Evolutionary conservation across 2,888 invertebrate species (phyloP).

Genomic region (Noctua fimbriata): DNA sequence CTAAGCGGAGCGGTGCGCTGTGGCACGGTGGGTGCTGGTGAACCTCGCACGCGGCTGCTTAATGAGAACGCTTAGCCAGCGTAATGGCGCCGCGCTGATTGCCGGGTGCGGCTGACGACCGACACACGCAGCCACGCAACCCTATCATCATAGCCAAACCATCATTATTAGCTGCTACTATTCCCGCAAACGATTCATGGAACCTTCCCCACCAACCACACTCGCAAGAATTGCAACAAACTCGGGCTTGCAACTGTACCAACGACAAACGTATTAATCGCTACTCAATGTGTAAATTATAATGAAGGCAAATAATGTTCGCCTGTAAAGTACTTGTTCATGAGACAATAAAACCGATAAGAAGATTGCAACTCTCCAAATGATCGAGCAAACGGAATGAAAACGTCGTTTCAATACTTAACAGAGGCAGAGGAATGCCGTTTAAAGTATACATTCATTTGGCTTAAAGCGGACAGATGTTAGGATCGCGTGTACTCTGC

Average conservation of each 20-base stretch:
- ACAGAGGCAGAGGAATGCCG: slow-evolving; percentile 71
- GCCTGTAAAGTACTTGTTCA: slow-evolving; percentile 33
- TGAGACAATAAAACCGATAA: slow-evolving; percentile 68
- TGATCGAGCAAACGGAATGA: slow-evolving; percentile 68
- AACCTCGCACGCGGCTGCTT: slow-evolving; percentile 76
- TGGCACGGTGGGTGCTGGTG: slow-evolving; percentile 59
- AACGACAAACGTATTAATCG: slow-evolving; percentile 26
- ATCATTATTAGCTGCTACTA: slow-evolving; percentile 76
- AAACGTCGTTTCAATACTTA: slow-evolving; percentile 70
- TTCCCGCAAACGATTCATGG: slow-evolving; percentile 71
- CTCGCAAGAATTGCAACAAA: slow-evolving; percentile 60
- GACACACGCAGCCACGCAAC: slow-evolving; percentile 75
- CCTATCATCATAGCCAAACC: slow-evolving; percentile 74
- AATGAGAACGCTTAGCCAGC: slow-evolving; percentile 83
- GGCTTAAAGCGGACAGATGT: slow-evolving; percentile 79
- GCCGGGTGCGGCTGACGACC: slow-evolving; percentile 75
- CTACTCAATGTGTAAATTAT: slow-evolving; percentile 25
- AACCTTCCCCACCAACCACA: slow-evolving; percentile 66
- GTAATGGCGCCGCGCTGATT: slow-evolving; percentile 82
- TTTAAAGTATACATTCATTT: slow-evolving; percentile 74
- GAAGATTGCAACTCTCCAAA: slow-evolving; percentile 62
- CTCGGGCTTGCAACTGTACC: slow-evolving; percentile 16
- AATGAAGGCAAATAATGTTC: slow-evolving; percentile 41
- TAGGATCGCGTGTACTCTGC: slow-evolving; percentile 76
- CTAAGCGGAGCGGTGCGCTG: slow-evolving; percentile 38